Evolutionary conservation across 1,140 invertebrate genomes (phyloP), one percentile per base, ranked within the genome.

Genomic region (Melanaphis sacchari): DNA sequence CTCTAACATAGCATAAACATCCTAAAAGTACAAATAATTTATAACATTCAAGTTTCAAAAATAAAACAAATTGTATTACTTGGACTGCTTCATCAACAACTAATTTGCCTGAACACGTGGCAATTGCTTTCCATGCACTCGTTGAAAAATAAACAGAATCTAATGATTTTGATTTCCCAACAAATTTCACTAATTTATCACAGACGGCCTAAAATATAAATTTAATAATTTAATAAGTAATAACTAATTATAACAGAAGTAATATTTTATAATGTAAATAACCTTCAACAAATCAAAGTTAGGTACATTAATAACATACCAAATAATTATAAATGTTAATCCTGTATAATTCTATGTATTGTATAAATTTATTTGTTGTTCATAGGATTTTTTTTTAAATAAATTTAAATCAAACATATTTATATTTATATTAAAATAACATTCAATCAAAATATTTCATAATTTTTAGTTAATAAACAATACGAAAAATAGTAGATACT

Each of bases 81-180:
- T 95, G 95, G 90, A 94, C 94, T 46, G 95, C 82, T 43, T 92
- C 54, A 90, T 89, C 93, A 41, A 94, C 94, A 93, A 95, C 94
- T 76, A 96, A 94, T 38, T 94, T 94, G 54, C 94, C 94, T 38
- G 95, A 94, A 94, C 96, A 96, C 41, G 94, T 95, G 93, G 95
- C 95, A n/a, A 96, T 93, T 43, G 94, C 94, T 94, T 96, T 96
- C 95, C 96, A 96, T 22, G 96, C 95, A 40, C 95, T 95, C 7
- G 95, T 95, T 9, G 96, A 95, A 94, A 96, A 95, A 94, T 96
- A 96, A 52, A 96, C 94, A 40, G 95, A 95, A 94, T 96, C 96
- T 6, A 95, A 95, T n/a, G 95, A 94, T 43, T 94, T 95, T 15
- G 94, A 94, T 59, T 95, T 95, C 88, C 95, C 94, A 15, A 95